Evolutionary conservation across 2,113 vertebrate species (phyloP), one percentile per base, ranked within the genome.

Genomic region (Miniopterus natalensis): DNA sequence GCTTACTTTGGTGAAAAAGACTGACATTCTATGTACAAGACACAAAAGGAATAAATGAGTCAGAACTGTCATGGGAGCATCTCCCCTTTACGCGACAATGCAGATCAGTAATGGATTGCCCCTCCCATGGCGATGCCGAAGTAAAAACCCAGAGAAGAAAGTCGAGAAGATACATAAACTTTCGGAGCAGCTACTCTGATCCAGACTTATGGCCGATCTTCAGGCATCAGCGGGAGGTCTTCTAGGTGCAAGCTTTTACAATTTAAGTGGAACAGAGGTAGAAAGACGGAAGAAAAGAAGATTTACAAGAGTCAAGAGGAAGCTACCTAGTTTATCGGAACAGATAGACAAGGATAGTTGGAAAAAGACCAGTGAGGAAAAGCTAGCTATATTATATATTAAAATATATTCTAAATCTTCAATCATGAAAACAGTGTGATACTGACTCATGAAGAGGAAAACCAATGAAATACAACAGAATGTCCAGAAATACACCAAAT

Each of bases 401-500:
- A 61, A 84, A 90, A 87, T 49, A 66, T 27, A 63, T 25, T 91
- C 25, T 53, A 65, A 77, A 83, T 55, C 31, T 84, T 90, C 20
- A 88, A 57, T 40, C 83, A 94, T 63, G 91, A 68, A 79, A 80
- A 81, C 21, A 71, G 7, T 51, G n/a, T 65, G 47, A 51, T 57
- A 84, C 1, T 36, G 29, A 47, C 12, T 65, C 4, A 73, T 7
- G 14, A 86, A 80, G 11, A 91, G 36, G n/a, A 29, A 95, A 90
- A 84, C 29, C 6, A 87, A 40, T 17, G 49, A n/a, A 92, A 88
- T 0, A 94, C 6, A 68, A 57, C 0, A 94, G 42, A 92, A 95
- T 6, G 45, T 65, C 47, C 49, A 92, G 40, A 75, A 96, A 96
- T 10, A 88, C 3, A 92, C 10, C 61, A 74, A 87, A 70, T 71